phyloP scores from a whole-genome alignment of 1,140 invertebrate genomes.

The Ganaspis sp. region DNA sequence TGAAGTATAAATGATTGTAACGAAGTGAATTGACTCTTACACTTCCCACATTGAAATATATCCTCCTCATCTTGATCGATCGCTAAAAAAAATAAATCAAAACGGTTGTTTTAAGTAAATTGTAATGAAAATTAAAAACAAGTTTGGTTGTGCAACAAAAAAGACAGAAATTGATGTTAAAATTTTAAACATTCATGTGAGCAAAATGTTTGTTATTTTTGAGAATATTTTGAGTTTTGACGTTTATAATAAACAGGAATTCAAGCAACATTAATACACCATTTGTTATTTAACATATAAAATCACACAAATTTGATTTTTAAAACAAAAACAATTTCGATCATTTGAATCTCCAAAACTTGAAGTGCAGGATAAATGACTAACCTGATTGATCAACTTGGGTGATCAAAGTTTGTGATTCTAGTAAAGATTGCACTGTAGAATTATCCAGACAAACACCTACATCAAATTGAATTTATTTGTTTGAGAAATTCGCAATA shows the following conservation, averaged over 20 bases:
- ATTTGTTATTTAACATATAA: too few relatives aligned
- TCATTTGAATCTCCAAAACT: not conserved
- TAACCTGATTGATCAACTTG: constrained; percentile 72
- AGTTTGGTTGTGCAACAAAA: too few relatives aligned
- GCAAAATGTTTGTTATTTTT: too few relatives aligned
- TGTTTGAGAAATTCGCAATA: constrained; percentile 13
- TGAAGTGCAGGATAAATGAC: constrained; percentile 1
- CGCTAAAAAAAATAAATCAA: constrained; percentile 51
- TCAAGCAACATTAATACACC: too few relatives aligned
- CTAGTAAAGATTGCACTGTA: constrained; percentile 71
- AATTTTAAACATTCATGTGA: too few relatives aligned
- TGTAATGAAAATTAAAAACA: constrained; percentile 7
- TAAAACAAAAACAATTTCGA: too few relatives aligned
- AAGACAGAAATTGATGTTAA: too few relatives aligned
- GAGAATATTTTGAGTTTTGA: too few relatives aligned
- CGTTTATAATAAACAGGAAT: too few relatives aligned
- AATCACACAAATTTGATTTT: too few relatives aligned
- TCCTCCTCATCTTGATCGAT: constrained; percentile 80
- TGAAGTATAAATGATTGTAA: constrained; percentile 78
- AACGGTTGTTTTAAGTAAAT: not conserved
- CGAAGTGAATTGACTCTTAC: constrained; percentile 81
- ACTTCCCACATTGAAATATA: constrained; percentile 83
- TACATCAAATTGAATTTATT: constrained; percentile 46
- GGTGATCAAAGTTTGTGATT: constrained; percentile 68
- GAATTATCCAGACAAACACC: constrained; percentile 71